These are phyloP conservation scores for Andrena cerasifolii DNA, from an alignment of 1,140 invertebrate species.

Conservation along the genomic window DNA sequence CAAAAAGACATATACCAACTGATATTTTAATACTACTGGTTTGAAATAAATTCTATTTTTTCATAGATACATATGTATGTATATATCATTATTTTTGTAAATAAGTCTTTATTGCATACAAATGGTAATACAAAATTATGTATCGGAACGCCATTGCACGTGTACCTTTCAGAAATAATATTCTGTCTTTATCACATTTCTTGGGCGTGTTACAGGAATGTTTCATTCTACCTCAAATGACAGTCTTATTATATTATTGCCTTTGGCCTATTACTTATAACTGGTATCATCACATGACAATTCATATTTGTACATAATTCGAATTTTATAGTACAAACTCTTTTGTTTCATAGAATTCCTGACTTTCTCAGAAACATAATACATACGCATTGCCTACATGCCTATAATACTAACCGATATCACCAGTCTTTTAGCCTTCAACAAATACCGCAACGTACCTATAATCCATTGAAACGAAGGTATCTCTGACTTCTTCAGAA, in stretches of 20 bases:
- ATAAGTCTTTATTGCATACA: constrained; percentile 32
- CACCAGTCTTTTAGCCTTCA: not conserved
- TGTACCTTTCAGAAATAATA: not conserved
- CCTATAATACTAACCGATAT: not conserved
- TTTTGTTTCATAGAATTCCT: not conserved
- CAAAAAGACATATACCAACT: constrained; percentile 71
- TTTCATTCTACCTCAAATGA: constrained; percentile 62
- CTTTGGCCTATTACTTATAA: not conserved
- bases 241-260: constrained; percentile 29
- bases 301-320: constrained; percentile 22
- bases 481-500: constrained; percentile 27
- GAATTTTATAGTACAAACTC: not conserved
- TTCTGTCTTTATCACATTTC: not conserved
- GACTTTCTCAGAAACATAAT: too few species aligned
- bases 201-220: constrained; percentile 22
- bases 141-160: not conserved
- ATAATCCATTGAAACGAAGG: constrained; percentile 2
- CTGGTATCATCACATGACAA: constrained; percentile 57
- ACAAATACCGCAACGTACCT: constrained; percentile 44
- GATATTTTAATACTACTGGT: constrained; percentile 62
- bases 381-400: not conserved
- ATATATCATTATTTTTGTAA: constrained; percentile 22
- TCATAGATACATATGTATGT: not conserved
- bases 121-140: constrained; percentile 10
- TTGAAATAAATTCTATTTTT: constrained; percentile 43